These are phyloP conservation scores for Aproaerema taeniolella DNA, from an alignment of 2,888 invertebrate genomes.

Conservation along the genomic window DNA sequence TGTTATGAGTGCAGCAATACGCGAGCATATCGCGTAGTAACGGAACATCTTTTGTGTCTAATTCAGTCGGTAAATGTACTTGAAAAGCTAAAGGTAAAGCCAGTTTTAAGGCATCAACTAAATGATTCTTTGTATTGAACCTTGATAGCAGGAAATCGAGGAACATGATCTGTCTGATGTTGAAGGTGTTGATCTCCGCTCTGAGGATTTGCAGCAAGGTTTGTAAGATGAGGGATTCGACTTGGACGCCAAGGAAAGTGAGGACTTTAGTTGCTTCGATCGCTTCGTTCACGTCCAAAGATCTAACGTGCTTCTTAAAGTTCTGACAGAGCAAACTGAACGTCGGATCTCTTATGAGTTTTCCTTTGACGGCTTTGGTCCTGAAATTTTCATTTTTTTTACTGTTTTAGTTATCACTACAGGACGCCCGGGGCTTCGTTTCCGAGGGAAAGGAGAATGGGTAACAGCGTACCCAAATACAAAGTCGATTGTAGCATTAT, in stretches of 20 bases:
- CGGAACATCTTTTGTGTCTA: constrained; percentile 72
- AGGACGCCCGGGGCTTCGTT: too few relatives aligned
- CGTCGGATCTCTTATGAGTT: constrained; percentile 70
- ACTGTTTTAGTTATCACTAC: too few relatives aligned
- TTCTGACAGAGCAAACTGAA: constrained; percentile 78
- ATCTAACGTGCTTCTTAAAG: constrained; percentile 72
- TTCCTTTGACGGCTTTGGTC: constrained; percentile 45
- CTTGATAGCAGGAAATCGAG: constrained; percentile 76
- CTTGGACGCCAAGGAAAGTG: constrained; percentile 75
- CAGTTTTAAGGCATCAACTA: constrained; percentile 79
- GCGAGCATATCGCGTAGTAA: constrained; percentile 72
- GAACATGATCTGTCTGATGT: constrained; percentile 79
- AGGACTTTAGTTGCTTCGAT: constrained; percentile 79
- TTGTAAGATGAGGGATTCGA: constrained; percentile 77
- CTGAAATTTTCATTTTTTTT: too few relatives aligned
- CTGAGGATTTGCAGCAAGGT: constrained; percentile 80
- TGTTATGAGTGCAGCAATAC: constrained; percentile 65
- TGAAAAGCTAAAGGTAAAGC: constrained; percentile 83
- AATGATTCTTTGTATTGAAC: constrained; percentile 66
- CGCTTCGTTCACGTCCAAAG: constrained; percentile 69
- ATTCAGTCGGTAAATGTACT: constrained; percentile 75
- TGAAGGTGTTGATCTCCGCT: constrained; percentile 78
- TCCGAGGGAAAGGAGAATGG: too few relatives aligned
- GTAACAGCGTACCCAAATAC: too few relatives aligned
- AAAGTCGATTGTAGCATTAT: too few relatives aligned